Base-by-base conservation (phyloP, 2,797 vertebrate species). In the Danio choprae region DNA sequence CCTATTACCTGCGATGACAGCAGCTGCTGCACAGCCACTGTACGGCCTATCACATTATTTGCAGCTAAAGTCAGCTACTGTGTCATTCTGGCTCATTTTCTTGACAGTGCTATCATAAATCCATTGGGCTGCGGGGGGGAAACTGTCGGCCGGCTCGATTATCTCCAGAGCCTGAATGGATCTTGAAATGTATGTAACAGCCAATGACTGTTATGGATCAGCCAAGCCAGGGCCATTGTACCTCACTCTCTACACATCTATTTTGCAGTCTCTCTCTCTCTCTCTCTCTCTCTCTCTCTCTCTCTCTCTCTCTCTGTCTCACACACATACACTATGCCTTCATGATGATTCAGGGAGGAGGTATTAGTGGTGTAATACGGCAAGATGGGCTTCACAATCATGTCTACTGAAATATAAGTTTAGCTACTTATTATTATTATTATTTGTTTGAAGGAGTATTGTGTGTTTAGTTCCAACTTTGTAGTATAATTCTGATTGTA, bases 71-170 rank as follows among this genome's bases (percentile, higher is more conserved):
- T 98, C 96, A 99, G 97, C 97, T 99, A 99, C 96, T 99, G 97
- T 99, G 97, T 99, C 98, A 99, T 98, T 99, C 97, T 95, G 96
- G 95, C 97, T 99, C 97, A 98, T 99, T 99, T 98, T 98, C 97
- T 97, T 99, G 98, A 99, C 98, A 99, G 97, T 97, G 95, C 96
- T 96, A 97, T 98, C 97, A 99, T 98, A 99, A 99, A 99, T 99
- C 97, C 97, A 96, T 95, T 97, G 96, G 95, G 97, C 96, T 97
- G 95, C 95, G 92, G 97, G 89, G 94, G 93, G 96, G 96, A 96
- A 98, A 97, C 97, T 99, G 97, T 98, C 97, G 94, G 96, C 96
- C 96, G 95, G 96, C 96, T 98, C 97, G 96, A 99, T 98, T 99
- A 99, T 98, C 98, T 99, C 98, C 97, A 97, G 96, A 98, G 97